phyloP scores from a whole-genome alignment of 2,888 invertebrate genomes.

The Mythimna vitellina region DNA sequence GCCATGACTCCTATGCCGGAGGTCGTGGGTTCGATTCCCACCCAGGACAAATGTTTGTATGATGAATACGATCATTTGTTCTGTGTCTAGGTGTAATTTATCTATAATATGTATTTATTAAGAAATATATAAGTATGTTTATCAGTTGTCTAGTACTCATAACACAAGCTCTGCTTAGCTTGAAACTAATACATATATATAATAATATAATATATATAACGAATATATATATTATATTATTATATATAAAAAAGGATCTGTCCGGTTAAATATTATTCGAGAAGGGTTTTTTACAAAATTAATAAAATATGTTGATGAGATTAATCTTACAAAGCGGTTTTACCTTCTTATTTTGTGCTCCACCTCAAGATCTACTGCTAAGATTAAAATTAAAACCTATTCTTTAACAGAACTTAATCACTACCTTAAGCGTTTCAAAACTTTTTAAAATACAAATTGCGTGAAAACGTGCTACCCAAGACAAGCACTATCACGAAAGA shows the following conservation, averaged over 20 bases:
- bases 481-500: conserved; percentile 67
- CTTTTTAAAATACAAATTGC: conserved; percentile 38
- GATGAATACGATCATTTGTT: too few species aligned
- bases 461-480: conserved; percentile 36
- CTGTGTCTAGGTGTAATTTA: too few species aligned
- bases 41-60: too few species aligned
- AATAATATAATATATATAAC: too few species aligned
- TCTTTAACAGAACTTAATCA: conserved; percentile 17
- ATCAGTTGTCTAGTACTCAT: too few species aligned
- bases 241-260: neutral
- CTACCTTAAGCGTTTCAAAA: conserved; percentile 5
- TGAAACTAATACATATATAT: too few species aligned
- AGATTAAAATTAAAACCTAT: neutral
- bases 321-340: conserved; percentile 22
- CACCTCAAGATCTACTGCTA: neutral
- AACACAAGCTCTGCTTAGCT: too few species aligned
- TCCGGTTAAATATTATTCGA: neutral
- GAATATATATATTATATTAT: too few species aligned
- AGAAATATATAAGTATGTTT: too few species aligned
- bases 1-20: too few species aligned
- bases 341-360: neutral
- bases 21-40: too few species aligned
- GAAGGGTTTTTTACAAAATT: conserved; percentile 8
- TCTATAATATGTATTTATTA: too few species aligned
- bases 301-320: conserved; percentile 24